phyloP scores from a whole-genome alignment of 2,113 vertebrate species.

The Herpailurus yagouaroundi region DNA sequence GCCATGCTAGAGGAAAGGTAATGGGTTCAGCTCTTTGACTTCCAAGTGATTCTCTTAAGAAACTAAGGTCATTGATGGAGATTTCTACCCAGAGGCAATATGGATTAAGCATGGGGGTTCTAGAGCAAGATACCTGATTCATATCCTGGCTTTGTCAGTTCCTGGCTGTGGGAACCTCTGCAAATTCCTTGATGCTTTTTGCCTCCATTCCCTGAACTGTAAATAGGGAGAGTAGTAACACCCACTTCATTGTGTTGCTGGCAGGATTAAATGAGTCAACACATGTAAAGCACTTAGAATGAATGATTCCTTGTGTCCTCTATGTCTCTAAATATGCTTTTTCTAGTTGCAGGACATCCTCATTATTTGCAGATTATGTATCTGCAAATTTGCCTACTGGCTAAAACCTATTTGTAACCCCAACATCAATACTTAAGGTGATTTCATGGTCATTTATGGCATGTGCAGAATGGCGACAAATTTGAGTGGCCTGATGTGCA shows the following conservation, averaged over 20 bases:
- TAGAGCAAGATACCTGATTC: neutral
- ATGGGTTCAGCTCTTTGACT: neutral
- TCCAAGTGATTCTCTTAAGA: neutral
- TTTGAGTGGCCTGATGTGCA: neutral
- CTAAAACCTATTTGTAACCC: neutral
- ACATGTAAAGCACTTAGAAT: neutral
- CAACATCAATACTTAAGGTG: neutral
- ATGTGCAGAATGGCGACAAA: neutral
- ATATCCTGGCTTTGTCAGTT: neutral
- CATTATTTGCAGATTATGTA: neutral
- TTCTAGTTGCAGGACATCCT: neutral
- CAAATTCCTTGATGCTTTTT: neutral
- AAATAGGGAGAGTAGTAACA: neutral
- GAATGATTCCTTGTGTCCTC: neutral
- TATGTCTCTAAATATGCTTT: neutral
- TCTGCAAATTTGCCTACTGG: neutral
- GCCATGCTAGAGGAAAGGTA: neutral
- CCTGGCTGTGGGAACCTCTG: neutral
- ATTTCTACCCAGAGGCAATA: neutral
- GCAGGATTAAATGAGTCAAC: neutral
- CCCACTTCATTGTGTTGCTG: neutral
- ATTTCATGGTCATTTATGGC: neutral
- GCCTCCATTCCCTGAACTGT: neutral
- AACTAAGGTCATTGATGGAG: neutral
- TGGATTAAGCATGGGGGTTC: neutral